These are phyloP conservation scores for Heliconius nattereri DNA, from an alignment of 1,140 invertebrate species.

Conservation along the genomic window DNA sequence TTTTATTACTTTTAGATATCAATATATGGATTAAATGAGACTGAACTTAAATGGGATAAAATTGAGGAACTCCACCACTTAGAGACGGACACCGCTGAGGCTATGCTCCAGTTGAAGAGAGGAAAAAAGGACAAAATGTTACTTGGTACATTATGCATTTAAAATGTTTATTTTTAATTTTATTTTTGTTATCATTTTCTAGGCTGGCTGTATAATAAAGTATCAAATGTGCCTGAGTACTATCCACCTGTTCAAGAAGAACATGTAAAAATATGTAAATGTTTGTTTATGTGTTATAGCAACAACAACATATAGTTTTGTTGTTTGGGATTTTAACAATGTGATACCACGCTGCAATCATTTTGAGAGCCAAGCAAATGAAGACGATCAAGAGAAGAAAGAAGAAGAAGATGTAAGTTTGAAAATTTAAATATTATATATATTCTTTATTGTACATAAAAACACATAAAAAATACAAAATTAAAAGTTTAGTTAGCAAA, in stretches of 20 bases:
- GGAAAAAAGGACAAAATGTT: conserved; percentile 91
- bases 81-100: conserved; percentile 86
- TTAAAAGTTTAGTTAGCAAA: too few species aligned
- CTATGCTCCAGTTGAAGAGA: conserved; percentile 90
- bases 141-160: conserved; percentile 81
- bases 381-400: conserved; percentile 52
- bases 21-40: conserved; percentile 75
- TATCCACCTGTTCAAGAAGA: too few species aligned
- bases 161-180: too few species aligned
- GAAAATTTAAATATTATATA: not conserved
- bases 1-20: conserved; percentile 57
- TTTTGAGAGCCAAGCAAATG: conserved; percentile 47
- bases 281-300: conserved; percentile 53
- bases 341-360: conserved; percentile 69
- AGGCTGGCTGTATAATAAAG: too few species aligned
- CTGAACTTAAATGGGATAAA: conserved; percentile 83
- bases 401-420: conserved; percentile 50
- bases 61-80: conserved; percentile 83
- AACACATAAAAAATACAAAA: too few species aligned
- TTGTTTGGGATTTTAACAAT: conserved; percentile 76
- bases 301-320: conserved; percentile 87
- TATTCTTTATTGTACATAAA: too few species aligned
- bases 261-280: too few species aligned
- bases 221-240: too few species aligned
- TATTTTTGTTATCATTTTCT: too few species aligned